These are phyloP conservation scores for Helicoverpa assulta DNA, from an alignment of 2,888 invertebrate species.

Conservation along the genomic window DNA sequence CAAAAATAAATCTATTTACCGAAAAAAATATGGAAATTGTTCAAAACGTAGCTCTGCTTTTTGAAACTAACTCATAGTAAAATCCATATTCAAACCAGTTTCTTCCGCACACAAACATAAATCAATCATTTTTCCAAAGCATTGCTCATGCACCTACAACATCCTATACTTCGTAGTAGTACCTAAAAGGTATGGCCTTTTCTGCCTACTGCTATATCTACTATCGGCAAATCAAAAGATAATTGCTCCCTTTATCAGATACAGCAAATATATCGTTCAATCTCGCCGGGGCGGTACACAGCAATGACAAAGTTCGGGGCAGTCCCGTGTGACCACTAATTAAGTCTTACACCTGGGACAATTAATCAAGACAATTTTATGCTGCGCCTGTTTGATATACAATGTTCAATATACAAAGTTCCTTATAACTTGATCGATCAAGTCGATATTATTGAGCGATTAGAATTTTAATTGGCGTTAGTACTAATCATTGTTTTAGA, in stretches of 20 bases:
- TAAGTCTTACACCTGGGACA: slow-evolving; percentile 79
- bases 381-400: slow-evolving; percentile 34
- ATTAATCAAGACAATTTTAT: slow-evolving; percentile 73
- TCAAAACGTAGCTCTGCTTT: no score
- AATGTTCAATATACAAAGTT: no score
- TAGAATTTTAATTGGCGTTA: no score
- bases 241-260: slow-evolving; percentile 58
- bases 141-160: background rate
- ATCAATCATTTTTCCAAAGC: background rate
- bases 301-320: slow-evolving; percentile 66
- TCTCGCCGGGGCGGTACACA: slow-evolving; percentile 64
- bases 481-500: no score
- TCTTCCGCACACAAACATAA: background rate
- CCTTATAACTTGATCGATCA: no score
- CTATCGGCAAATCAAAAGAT: slow-evolving; percentile 51
- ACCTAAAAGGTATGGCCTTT: background rate
- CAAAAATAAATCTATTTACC: no score
- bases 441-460: no score
- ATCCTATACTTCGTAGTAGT: no score
- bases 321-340: slow-evolving; percentile 69
- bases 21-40: no score
- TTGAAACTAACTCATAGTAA: no score
- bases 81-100: no score
- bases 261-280: slow-evolving; percentile 67
- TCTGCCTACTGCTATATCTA: background rate